Evolutionary conservation across 64 coral and sea anemone species (phyloP), one percentile per base, ranked within the genome.

Genomic region (Montipora cactus): DNA sequence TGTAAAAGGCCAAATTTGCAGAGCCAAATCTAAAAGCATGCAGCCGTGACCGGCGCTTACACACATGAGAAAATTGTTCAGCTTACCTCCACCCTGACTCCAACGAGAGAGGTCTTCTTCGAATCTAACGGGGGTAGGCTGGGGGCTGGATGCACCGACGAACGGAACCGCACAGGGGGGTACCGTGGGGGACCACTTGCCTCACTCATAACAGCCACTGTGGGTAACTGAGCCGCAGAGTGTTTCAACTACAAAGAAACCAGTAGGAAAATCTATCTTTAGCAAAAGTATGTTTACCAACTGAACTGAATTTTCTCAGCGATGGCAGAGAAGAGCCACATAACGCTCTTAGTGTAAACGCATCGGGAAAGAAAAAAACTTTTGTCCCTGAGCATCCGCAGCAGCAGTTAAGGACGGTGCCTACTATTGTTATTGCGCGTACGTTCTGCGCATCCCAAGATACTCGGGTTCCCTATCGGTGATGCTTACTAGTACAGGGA

Each of bases 131-230:
- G 98, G 4, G 98, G 98, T 16, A 99, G 86, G 67, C 78, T 92
- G 9, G 94, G 84, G 37, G 92, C 94, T 18, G 98, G 98, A 75
- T 96, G 95, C 15, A 99, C 98, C 0, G 92, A 94, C 47, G 98
- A 96, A 18, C 98, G 94, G 87, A 99, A 99, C 18, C 98, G 91
- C 71, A 99, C 98, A 86, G 98, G 98, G 10, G 95, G 80, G 64
- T 99, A 91, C 4, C 91, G 92, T 19, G 92, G 92, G 23, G 91
- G 89, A 75, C 92, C 89, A 70, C 89, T 96, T 21, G 91, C 95
- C 23, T 84, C 94, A 45, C 87, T 87, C 86, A 99, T 96, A 8
- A 99, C 98, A 48, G 98, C 98, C 15, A 96, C 92, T 66, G 95
- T 78, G 37, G 98, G 98, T 68, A 96, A 76, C 37, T 96, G 92